Conservation (phyloP, 2,797 vertebrate genomes). For the Sebastes wilsoni region DNA sequence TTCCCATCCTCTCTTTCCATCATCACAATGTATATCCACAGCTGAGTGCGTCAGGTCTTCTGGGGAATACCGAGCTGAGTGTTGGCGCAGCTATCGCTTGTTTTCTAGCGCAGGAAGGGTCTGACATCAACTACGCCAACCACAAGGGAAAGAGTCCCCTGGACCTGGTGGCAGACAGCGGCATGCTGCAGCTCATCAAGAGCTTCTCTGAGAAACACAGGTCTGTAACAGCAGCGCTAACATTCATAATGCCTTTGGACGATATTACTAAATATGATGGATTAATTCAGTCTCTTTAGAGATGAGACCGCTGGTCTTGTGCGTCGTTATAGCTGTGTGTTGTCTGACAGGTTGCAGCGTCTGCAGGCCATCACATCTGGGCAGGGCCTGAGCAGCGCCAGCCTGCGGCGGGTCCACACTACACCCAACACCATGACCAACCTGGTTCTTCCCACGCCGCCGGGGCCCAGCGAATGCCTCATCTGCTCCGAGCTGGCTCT, state of each 20-base stretch:
- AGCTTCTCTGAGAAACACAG: slow-evolving; percentile 94
- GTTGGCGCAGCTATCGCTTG: slow-evolving; percentile 90
- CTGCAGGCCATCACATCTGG: slow-evolving; percentile 82
- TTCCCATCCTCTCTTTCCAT: not conserved
- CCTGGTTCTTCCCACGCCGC: slow-evolving; percentile 84
- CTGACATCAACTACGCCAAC: slow-evolving; percentile 94
- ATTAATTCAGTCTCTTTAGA: not conserved
- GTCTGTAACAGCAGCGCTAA: slow-evolving; percentile 34
- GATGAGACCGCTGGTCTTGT: not conserved
- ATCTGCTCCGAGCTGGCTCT: slow-evolving; percentile 96
- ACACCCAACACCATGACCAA: slow-evolving; percentile 97
- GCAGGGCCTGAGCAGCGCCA: slow-evolving; percentile 80
- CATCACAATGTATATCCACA: slow-evolving; percentile 44
- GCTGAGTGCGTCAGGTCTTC: slow-evolving; percentile 89
- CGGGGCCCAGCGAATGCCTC: slow-evolving; percentile 92
- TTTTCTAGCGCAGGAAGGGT: slow-evolving; percentile 93
- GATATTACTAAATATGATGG: not conserved
- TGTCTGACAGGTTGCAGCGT: slow-evolving; percentile 81
- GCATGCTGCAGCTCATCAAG: slow-evolving; percentile 88
- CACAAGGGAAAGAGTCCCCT: slow-evolving; percentile 94
- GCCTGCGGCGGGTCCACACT: slow-evolving; percentile 88
- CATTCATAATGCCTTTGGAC: not conserved
- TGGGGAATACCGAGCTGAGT: slow-evolving; percentile 88
- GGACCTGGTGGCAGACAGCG: slow-evolving; percentile 88
- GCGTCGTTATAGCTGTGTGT: not conserved